Base-by-base conservation (phyloP, 1,140 invertebrate genomes). In the Scaptomyza graminum region DNA sequence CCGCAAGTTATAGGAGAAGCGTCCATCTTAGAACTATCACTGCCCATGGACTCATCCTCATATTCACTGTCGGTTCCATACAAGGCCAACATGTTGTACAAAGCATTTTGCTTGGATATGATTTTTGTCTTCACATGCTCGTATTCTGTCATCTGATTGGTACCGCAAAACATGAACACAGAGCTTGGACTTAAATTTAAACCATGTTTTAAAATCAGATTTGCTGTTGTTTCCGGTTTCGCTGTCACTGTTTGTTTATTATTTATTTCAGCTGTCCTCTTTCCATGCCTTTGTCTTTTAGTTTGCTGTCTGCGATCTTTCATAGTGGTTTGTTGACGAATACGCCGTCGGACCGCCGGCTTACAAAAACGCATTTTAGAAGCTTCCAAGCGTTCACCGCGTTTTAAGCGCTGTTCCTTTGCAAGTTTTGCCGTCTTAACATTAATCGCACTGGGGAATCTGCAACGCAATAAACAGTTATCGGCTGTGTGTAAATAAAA, bases 381-480 rank as follows among this genome's bases (percentile, higher is more conserved):
- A 47, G 87, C 91, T 77, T 93, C 91, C 43, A 95, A 93, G 79
- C 94, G 93, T 93, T 96, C 95, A 22, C 95, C 95, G 57, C 95
- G 93, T 74, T 94, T 92, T 56, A 94, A 76, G 79, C 94, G 95
- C 87, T 96, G 96, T 52, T 94, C 93, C 41, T 93, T 90, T 73
- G 94, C 92, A 31, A 94, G 93, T 60, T 94, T 93, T 81, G 94
- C 94, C 69, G 94, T 93, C 66, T 94, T 93, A n/a, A 96, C 93
- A 91, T 96, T 97, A 39, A 92, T 91, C 73, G 94, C 94, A 8
- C 95, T 96, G 5, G 96, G 95, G 92, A 94, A 96, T 54, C 89
- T 89, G 3, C 7, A 56, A 47, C 0, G 5, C 12, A 4, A 37
- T 0, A 39, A 7, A 18, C 1, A 49, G 16, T 6, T 46, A 5